These are phyloP conservation scores for Pollenia angustigena DNA, from an alignment of 2,888 invertebrate species.

Conservation along the genomic window DNA sequence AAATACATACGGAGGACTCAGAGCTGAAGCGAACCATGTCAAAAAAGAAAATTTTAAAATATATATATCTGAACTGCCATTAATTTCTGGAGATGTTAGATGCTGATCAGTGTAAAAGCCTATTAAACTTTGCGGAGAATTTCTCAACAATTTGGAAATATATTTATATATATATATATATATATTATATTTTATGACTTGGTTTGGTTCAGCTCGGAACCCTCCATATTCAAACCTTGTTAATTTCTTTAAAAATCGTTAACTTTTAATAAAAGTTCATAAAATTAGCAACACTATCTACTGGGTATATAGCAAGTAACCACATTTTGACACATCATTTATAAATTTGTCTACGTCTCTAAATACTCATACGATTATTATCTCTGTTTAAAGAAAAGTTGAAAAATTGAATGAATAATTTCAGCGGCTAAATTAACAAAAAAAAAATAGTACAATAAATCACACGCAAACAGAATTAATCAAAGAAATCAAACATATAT, in stretches of 20 bases:
- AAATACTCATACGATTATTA: slow-evolving; percentile 48
- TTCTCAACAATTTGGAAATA: too few species aligned
- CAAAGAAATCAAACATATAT: slow-evolving; percentile 12
- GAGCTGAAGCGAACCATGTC: too few species aligned
- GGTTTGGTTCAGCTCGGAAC: too few species aligned
- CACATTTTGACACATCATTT: slow-evolving; percentile 30
- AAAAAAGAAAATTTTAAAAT: too few species aligned
- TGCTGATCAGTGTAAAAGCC: too few species aligned
- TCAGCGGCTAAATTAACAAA: slow-evolving; percentile 43
- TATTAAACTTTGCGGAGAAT: too few species aligned
- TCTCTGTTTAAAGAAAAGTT: slow-evolving; percentile 51
- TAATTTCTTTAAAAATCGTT: background rate
- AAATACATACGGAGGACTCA: too few species aligned
- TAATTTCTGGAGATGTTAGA: too few species aligned
- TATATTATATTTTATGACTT: too few species aligned
- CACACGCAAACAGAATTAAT: slow-evolving; percentile 26
- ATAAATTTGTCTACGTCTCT: slow-evolving; percentile 31
- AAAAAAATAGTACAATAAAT: slow-evolving; percentile 15
- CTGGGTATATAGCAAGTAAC: background rate
- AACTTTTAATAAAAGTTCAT: background rate
- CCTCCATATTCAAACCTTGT: too few species aligned
- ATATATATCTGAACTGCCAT: too few species aligned
- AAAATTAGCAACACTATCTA: background rate
- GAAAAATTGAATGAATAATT: slow-evolving; percentile 14
- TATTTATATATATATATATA: too few species aligned